Evolutionary conservation across 2,113 vertebrate species (phyloP).

Genomic region (Cyphomyrus plagiostoma): DNA sequence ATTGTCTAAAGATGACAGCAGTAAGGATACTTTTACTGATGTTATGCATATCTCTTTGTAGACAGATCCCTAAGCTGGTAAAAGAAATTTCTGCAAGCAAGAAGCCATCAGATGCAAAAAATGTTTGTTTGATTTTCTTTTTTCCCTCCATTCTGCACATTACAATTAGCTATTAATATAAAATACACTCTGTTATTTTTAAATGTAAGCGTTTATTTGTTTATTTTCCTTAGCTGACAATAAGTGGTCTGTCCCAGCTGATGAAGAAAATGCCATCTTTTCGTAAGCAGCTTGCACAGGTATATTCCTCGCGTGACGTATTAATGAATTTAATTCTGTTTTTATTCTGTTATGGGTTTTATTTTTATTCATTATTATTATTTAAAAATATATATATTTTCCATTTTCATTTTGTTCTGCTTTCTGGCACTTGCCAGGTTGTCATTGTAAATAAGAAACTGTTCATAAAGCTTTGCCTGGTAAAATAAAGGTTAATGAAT

Average conservation of each 20-base stretch:
- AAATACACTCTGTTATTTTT: background rate
- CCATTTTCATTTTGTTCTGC: too few relatives aligned
- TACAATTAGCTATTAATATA: background rate
- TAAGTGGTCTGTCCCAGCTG: constrained; percentile 77
- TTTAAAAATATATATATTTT: too few relatives aligned
- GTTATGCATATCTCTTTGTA: constrained; percentile 41
- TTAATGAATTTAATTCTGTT: too few relatives aligned
- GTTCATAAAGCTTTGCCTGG: too few relatives aligned
- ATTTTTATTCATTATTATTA: too few relatives aligned
- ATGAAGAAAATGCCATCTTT: constrained; percentile 96
- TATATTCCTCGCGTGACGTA: constrained; percentile 39
- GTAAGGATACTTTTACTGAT: background rate
- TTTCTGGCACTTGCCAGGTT: too few relatives aligned
- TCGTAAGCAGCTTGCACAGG: constrained; percentile 86
- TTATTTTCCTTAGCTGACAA: constrained; percentile 62
- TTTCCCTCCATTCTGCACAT: background rate
- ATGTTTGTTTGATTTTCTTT: constrained; percentile 45
- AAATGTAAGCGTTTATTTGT: background rate
- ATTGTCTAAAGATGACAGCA: background rate
- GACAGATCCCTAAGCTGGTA: constrained; percentile 85
- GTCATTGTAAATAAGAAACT: too few relatives aligned
- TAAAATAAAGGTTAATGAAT: too few relatives aligned
- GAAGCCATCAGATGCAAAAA: constrained; percentile 81
- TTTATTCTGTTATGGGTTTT: too few relatives aligned
- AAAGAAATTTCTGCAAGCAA: constrained; percentile 84